Evolutionary conservation across 2,113 vertebrate genomes (phyloP).

Genomic region (Quiscalus mexicanus): DNA sequence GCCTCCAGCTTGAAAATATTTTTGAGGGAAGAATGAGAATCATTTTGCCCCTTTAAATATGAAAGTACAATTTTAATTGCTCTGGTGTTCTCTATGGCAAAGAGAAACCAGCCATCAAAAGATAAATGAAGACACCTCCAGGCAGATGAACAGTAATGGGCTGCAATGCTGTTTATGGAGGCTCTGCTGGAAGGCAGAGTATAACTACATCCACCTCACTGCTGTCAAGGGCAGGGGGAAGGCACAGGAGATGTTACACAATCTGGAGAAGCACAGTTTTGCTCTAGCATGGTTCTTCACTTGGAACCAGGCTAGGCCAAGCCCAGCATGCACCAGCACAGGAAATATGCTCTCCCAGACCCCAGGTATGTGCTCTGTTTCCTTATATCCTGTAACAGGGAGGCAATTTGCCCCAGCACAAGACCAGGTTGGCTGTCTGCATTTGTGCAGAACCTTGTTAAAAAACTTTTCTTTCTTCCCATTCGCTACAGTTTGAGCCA

Average conservation of each 20-base stretch:
- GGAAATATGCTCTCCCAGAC: not conserved
- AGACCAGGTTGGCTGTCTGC: not conserved
- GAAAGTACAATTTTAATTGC: not conserved
- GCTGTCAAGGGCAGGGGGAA: not conserved
- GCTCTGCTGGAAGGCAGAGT: not conserved
- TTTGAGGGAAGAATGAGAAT: not conserved
- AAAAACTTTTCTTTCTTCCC: not conserved
- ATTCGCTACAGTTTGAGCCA: not conserved
- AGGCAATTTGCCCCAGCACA: not conserved
- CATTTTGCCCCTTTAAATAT: not conserved
- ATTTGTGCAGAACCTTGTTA: not conserved
- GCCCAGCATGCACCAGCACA: not conserved
- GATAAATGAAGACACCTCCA: not conserved
- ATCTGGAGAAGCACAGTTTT: not conserved
- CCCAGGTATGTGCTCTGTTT: not conserved
- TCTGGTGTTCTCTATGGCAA: not conserved
- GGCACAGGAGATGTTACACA: not conserved
- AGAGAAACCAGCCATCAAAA: not conserved
- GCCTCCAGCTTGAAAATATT: not conserved
- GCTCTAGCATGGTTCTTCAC: not conserved
- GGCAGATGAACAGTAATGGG: not conserved
- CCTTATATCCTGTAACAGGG: rapidly evolving
- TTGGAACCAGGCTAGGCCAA: not conserved
- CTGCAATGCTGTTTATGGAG: not conserved
- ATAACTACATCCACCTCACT: not conserved